Evolutionary conservation across 2,888 invertebrate species (phyloP).

Genomic region (Pollenia amentaria): DNA sequence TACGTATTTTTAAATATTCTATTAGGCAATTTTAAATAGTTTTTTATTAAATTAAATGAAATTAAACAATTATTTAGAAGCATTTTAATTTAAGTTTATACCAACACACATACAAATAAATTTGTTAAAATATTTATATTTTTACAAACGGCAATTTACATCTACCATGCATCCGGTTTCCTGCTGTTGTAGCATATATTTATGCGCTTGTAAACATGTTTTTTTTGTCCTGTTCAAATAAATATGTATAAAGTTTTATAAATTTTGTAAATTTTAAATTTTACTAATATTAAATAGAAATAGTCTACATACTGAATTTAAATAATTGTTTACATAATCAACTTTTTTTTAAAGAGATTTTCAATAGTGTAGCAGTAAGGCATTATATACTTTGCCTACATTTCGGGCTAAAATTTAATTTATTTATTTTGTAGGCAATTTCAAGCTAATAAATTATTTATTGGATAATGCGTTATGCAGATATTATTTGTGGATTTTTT

Average conservation of each 20-base stretch:
- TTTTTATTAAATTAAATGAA: background rate
- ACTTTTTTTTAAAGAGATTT: background rate
- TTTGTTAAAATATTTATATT: too few relatives aligned
- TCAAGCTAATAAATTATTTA: conserved; percentile 17
- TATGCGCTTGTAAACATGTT: background rate
- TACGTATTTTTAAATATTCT: too few relatives aligned
- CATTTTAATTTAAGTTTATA: background rate
- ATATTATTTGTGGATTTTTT: background rate
- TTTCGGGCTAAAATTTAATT: conserved; percentile 6
- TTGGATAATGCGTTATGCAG: background rate
- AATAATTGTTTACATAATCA: conserved; percentile 9
- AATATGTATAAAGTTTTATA: background rate
- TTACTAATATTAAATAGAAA: conserved; percentile 10
- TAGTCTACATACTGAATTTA: background rate
- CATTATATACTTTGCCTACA: conserved; percentile 2
- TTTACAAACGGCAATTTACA: too few relatives aligned
- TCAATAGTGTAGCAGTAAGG: background rate
- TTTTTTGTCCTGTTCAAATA: background rate
- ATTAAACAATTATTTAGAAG: background rate
- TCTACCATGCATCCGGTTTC: too few relatives aligned
- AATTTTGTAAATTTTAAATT: conserved; percentile 14
- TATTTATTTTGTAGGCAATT: background rate
- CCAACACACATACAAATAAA: too few relatives aligned
- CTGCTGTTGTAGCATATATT: background rate
- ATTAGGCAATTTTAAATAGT: background rate